Evolutionary conservation across 2,113 vertebrate genomes (phyloP).

Genomic region (Oxyruncus cristatus): DNA sequence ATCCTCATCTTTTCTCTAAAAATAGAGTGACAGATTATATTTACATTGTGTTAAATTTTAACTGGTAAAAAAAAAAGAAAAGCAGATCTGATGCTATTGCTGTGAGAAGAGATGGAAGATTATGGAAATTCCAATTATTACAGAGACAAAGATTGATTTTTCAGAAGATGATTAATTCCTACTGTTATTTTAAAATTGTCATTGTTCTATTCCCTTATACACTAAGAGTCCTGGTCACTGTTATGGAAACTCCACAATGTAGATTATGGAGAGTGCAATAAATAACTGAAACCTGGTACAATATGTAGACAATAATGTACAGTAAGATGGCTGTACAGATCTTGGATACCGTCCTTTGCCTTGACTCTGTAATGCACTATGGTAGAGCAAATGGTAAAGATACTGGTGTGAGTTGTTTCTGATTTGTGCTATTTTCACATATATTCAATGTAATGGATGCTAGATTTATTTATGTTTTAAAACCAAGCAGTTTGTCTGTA

Average conservation of each 20-base stretch:
- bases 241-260: neutral
- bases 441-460: neutral
- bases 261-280: neutral
- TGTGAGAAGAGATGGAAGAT: neutral
- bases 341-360: neutral
- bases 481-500: neutral
- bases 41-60: neutral
- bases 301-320: neutral
- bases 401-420: neutral
- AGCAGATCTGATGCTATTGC: neutral
- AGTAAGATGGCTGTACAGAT: neutral
- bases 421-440: neutral
- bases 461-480: neutral
- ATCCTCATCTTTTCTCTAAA: neutral
- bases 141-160: neutral
- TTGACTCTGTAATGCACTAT: neutral
- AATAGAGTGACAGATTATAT: constrained; percentile 10
- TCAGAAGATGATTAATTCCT: neutral
- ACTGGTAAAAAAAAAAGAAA: neutral
- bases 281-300: neutral
- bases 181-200: neutral
- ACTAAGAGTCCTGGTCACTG: neutral
- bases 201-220: neutral
- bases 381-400: neutral
- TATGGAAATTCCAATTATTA: neutral